Evolutionary conservation across 2,888 invertebrate species (phyloP), one percentile per base, ranked within the genome.

Genomic region (Dyspetes luteomarginatus): DNA sequence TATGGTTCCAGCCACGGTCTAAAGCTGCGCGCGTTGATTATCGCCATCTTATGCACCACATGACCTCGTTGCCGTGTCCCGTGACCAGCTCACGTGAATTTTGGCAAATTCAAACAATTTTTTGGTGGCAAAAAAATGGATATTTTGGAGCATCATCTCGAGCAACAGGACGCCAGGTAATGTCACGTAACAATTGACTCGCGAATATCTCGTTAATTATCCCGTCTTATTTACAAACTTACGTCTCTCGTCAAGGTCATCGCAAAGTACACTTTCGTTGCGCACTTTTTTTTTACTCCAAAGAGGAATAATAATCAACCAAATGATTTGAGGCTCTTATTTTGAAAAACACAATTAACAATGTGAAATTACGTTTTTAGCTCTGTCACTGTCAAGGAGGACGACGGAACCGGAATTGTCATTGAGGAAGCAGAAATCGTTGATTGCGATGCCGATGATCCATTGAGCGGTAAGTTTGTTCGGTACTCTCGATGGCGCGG

Each of bases 21-120:
- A 36, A 36, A 36, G 77, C 78, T 83, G 87, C 85, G 83, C 81
- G 85, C 84, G 84, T 86, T 85, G 74, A 75, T 3, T 36, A 58
- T 78, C 88, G 90, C 91, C 91, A 91, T 91, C 87, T 91, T 91
- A 85, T 86, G 85, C 86, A 91, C 91, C 92, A 92, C 92, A 92
- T 92, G 92, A 92, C 92, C 92, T 91, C 91, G 89, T 91, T 91
- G 91, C 88, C 88, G 92, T 91, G 91, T 91, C 92, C 91, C 92
- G 92, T 92, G 92, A 92, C 92, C 92, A 91, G 90, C 91, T 92
- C 92, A 92, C 92, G 92, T 92, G 92, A 92, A 92, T 91, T 91
- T 52, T 88, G 89, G 89, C 89, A 89, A 91, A 91, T 91, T 91
- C 91, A 91, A 91, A 91, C 90, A 84, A 88, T 90, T 89, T 86